phyloP scores from a whole-genome alignment of 2,797 vertebrate species.

The Gadopsis bispinosus region DNA sequence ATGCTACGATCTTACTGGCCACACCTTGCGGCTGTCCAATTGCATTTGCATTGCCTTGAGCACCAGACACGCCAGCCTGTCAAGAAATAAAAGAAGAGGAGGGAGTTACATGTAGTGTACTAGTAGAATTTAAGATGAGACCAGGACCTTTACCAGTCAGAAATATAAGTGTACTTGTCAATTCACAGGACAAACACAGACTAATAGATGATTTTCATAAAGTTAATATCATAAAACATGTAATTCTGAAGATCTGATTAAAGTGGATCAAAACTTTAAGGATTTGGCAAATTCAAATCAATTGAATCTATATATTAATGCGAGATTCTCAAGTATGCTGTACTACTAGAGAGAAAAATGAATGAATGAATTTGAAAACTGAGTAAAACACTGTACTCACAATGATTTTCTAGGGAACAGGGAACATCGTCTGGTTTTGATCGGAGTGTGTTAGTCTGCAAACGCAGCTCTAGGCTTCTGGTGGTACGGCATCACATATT shows the following conservation, averaged over 20 bases:
- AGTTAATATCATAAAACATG: not conserved
- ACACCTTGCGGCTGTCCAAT: conserved; percentile 85
- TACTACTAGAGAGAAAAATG: not conserved
- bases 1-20: conserved; percentile 91
- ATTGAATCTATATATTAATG: conserved; percentile 1
- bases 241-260: not conserved
- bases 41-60: conserved; percentile 52
- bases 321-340: not conserved
- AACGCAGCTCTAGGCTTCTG: conserved; percentile 32
- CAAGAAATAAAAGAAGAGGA: conserved; percentile 27
- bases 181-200: not conserved
- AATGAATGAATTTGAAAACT: conserved; percentile 27
- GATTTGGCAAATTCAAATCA: not conserved
- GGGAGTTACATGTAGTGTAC: not conserved
- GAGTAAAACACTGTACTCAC: not conserved
- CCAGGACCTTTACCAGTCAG: not conserved
- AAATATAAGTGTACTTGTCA: not conserved
- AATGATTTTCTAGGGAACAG: conserved; percentile 32
- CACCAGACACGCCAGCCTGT: conserved; percentile 73
- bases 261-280: conserved; percentile 7
- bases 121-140: not conserved
- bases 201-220: not conserved
- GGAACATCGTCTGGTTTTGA: conserved; percentile 35
- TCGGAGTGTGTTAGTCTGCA: conserved; percentile 38
- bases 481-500: conserved; percentile 23